These are phyloP conservation scores for Spodoptera picta DNA, from an alignment of 2,888 invertebrate species.

Conservation along the genomic window DNA sequence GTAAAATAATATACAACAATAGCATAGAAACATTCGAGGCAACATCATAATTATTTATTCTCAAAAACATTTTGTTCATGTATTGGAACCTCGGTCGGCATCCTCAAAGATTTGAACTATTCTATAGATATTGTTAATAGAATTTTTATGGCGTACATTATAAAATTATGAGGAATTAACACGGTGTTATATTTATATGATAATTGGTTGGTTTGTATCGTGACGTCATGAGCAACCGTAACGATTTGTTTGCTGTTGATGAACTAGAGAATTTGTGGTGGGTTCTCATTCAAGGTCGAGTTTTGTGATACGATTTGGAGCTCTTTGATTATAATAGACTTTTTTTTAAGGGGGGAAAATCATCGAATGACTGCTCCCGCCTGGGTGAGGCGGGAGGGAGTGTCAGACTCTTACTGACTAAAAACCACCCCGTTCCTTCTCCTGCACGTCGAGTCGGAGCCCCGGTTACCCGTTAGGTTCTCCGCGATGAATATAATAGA, in stretches of 20 bases:
- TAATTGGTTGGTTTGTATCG: conserved; percentile 40
- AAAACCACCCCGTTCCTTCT: too few relatives aligned
- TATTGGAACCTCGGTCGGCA: conserved; percentile 38
- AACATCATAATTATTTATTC: conserved; percentile 63
- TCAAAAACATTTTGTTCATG: conserved; percentile 43
- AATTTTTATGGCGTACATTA: conserved; percentile 55
- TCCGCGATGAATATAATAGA: too few relatives aligned
- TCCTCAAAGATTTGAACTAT: conserved; percentile 49
- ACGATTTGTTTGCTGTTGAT: conserved; percentile 40
- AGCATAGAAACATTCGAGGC: conserved; percentile 62
- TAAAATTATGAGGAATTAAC: conserved; percentile 55
- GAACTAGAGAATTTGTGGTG: conserved; percentile 34
- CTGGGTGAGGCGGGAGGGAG: too few relatives aligned
- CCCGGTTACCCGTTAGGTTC: too few relatives aligned
- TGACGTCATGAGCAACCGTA: conserved; percentile 41
- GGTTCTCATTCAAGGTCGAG: conserved; percentile 35
- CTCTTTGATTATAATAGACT: too few relatives aligned
- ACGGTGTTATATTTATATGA: conserved; percentile 46
- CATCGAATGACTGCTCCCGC: too few relatives aligned
- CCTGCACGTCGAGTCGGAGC: too few relatives aligned
- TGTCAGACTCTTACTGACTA: too few relatives aligned
- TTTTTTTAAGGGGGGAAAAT: too few relatives aligned
- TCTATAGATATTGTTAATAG: conserved; percentile 59
- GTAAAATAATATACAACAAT: conserved; percentile 74
- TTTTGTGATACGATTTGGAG: background rate